Base-by-base conservation (phyloP, 1,140 invertebrate species). In the Lasioglossum baleicum region DNA sequence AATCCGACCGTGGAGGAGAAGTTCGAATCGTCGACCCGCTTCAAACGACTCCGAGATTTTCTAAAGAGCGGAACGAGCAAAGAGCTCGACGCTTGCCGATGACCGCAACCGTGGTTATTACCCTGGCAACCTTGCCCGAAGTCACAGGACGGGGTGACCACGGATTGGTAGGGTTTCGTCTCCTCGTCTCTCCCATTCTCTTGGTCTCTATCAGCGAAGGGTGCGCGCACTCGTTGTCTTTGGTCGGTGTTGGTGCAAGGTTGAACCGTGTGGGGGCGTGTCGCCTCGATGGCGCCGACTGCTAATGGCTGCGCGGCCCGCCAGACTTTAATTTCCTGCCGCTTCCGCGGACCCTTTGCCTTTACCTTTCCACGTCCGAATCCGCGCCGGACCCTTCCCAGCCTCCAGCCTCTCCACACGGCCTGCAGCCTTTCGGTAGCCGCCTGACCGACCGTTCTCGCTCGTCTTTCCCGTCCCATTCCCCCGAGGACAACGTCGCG, bases 271-370 rank as follows among this genome's bases (percentile, higher is more conserved):
- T 91, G 90, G 90, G 88, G 92, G 92, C 92, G 92, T 93, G 92
- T 93, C 92, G 92, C 91, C 92, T 92, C 91, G 90, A 93, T 93
- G 92, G 92, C 92, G 92, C 92, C 92, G 92, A 90, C 91, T 92
- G 90, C 90, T 93, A 93, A 93, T 93, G 92, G 92, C 92, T 88
- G 91, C 90, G 89, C 90, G 88, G 92, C 86, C 91, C 90, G 90
- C 92, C 92, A 93, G 92, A 93, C 92, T 93, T 93, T 93, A 93
- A 93, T 93, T 93, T 93, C 92, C 92, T 93, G 91, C 91, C 91
- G 91, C 92, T 92, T 92, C 92, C 92, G 92, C 92, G 92, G 91
- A 91, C 91, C 89, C 90, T 91, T 91, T 89, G 87, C 88, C 84
- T 90, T 89, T 90, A 90, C 91, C 91, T 92, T 91, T 92, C 89